Percentiles rank a stretch among this genome's conserved stretches.
Conservation (phyloP, 1,140 invertebrate genomes). For the Sweltsa coloradensis region DNA sequence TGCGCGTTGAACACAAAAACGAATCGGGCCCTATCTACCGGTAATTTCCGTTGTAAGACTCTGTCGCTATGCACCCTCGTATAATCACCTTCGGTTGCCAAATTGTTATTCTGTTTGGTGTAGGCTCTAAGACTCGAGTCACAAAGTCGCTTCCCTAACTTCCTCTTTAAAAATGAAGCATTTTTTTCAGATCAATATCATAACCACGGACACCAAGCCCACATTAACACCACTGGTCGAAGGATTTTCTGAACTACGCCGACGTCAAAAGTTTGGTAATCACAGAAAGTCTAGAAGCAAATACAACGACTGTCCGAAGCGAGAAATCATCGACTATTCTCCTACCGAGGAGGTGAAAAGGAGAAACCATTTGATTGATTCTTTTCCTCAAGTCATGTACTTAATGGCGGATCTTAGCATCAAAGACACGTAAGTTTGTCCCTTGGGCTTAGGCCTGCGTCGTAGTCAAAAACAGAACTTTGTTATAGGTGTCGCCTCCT, state of each 20-base stretch:
- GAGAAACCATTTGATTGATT: slow-evolving; percentile 31
- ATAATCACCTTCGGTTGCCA: too few species aligned
- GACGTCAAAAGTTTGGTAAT: neutral
- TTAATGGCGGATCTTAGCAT: slow-evolving; percentile 31
- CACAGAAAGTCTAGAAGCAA: neutral
- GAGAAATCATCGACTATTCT: slow-evolving; percentile 23
- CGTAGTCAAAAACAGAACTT: too few species aligned
- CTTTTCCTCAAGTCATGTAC: slow-evolving; percentile 26
- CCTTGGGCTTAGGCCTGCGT: neutral
- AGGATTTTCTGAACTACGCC: slow-evolving; percentile 3
- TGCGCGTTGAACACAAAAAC: too few species aligned
- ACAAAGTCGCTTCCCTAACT: too few species aligned
- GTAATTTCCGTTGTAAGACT: too few species aligned
- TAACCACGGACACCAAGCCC: slow-evolving; percentile 4
- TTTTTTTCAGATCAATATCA: slow-evolving; percentile 1
- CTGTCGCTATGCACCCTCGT: too few species aligned
- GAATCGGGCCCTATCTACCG: too few species aligned
- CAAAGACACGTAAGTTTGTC: slow-evolving; percentile 21
- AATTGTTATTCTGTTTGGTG: too few species aligned
- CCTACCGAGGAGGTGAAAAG: slow-evolving; percentile 21
- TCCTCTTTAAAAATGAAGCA: too few species aligned
- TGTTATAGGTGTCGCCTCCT: too few species aligned
- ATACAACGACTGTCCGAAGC: neutral
- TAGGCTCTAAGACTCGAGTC: too few species aligned
- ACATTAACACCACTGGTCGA: neutral